Percentiles rank a stretch among this genome's conserved stretches.
Conservation (phyloP, 2,113 vertebrate genomes). For the Clupea harengus region DNA sequence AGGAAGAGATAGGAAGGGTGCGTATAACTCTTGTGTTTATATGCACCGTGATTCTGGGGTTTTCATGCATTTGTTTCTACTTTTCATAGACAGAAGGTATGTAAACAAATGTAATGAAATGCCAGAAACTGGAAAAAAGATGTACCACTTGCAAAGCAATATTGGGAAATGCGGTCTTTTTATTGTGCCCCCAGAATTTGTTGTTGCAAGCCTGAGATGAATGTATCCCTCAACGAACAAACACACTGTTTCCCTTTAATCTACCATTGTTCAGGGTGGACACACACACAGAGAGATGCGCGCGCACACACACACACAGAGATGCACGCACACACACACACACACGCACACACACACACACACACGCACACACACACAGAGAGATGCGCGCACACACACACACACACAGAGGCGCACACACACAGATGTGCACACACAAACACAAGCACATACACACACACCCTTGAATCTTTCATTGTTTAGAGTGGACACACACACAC, state of each 20-base stretch:
- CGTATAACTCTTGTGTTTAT: background rate
- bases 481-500: background rate
- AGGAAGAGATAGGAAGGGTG: too few relatives aligned
- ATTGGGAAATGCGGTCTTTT: background rate
- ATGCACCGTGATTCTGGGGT: background rate
- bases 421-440: background rate
- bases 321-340: background rate
- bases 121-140: background rate
- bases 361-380: background rate
- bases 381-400: background rate
- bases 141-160: background rate
- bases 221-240: background rate
- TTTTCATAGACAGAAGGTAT: background rate
- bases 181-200: background rate
- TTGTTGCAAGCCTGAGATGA: background rate
- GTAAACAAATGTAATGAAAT: background rate
- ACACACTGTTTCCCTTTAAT: conserved; percentile 2
- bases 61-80: background rate
- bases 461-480: background rate
- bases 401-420: background rate
- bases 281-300: too few relatives aligned
- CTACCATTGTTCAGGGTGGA: background rate
- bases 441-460: background rate
- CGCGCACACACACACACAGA: background rate
- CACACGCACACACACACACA: background rate